Conservation (phyloP, 2,797 vertebrate genomes). For the Thalassophryne amazonica region DNA sequence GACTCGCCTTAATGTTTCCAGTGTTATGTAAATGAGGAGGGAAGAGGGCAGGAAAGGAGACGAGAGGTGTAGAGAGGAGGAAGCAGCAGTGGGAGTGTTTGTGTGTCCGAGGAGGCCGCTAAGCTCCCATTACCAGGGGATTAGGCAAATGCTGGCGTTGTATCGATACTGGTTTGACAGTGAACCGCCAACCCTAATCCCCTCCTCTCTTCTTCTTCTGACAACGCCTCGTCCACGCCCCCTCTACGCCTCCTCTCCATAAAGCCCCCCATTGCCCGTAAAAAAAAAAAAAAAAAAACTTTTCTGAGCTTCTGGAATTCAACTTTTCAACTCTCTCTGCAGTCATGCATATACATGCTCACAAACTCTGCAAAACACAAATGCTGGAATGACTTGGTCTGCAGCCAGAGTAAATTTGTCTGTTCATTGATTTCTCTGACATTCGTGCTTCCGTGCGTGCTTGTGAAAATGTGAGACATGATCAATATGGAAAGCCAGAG, state of each 20-base stretch:
- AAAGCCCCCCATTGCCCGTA: conserved; percentile 5
- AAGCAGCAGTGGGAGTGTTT: conserved; percentile 76
- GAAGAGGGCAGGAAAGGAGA: conserved; percentile 64
- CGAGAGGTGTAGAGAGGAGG: conserved; percentile 59
- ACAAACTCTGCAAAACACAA: conserved; percentile 28
- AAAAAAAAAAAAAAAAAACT: no score
- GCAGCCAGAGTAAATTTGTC: conserved; percentile 64
- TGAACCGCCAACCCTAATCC: conserved; percentile 77
- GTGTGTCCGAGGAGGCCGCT: conserved; percentile 81
- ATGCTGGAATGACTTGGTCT: conserved; percentile 54
- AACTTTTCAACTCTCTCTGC: conserved; percentile 49
- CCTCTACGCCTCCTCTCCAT: conserved; percentile 48
- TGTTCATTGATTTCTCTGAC: conserved; percentile 68
- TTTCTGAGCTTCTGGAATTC: conserved; percentile 48
- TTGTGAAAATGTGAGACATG: conserved; percentile 53
- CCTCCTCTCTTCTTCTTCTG: conserved; percentile 70
- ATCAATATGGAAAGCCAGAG: conserved; percentile 73
- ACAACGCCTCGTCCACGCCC: conserved; percentile 71
- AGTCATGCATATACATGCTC: conserved; percentile 31
- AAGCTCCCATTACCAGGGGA: conserved; percentile 85
- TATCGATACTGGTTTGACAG: conserved; percentile 80
- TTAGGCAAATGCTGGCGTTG: conserved; percentile 85
- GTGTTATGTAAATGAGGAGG: conserved; percentile 75
- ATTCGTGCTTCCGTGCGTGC: conserved; percentile 40
- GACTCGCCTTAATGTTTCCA: conserved; percentile 80